Base-by-base conservation (phyloP, 2,888 invertebrate species). In the Portevinia maculata region DNA sequence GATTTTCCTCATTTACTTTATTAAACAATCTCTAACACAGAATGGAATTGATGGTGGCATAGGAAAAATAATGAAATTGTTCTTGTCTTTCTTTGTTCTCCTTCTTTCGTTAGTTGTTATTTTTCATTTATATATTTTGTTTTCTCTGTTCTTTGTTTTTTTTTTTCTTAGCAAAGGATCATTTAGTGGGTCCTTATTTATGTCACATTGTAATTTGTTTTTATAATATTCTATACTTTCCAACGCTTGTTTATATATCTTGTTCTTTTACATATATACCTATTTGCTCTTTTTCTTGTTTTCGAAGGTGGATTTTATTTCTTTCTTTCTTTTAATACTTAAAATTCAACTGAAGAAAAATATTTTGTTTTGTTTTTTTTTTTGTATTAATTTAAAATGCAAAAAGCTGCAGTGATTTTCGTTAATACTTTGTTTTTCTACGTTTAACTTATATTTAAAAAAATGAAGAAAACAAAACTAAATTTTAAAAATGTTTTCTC, bases 11-110 rank as follows among this genome's bases (percentile, higher is more conserved):
- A 65, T 81, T 81, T 76, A 67, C 30, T 64, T 73, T 74, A 70
- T 69, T 79, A 84, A 84, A 79, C 79, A 84, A 79, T 79, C 79
- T 79, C 79, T 84, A 84, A 84, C 78, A 83, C 74, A 84, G 84
- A 84, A 84, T 79, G 65, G 74, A 78, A 79, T 79, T 84, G 71
- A 83, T 83, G 78, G 67, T 78, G 73, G 78, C 76, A 81, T 81
- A 76, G 81, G 81, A 81, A 81, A 81, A 81, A 76, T 81, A 76
- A 81, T 65, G 76, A 81, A 81, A 76, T 71, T 59, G 53, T 81
- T 76, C 46, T 75, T 52, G 44, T 65, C 53, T 59, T 41, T 46
- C 48, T 37, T 57, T 53, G 62, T 76, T 59, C 24, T 48, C 46
- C 3, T 46, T 48, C 0, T 50, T 50, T 21, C 44, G 11, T 30